phyloP scores from a whole-genome alignment of 2,113 vertebrate genomes.

The Prietella phreatophila region DNA sequence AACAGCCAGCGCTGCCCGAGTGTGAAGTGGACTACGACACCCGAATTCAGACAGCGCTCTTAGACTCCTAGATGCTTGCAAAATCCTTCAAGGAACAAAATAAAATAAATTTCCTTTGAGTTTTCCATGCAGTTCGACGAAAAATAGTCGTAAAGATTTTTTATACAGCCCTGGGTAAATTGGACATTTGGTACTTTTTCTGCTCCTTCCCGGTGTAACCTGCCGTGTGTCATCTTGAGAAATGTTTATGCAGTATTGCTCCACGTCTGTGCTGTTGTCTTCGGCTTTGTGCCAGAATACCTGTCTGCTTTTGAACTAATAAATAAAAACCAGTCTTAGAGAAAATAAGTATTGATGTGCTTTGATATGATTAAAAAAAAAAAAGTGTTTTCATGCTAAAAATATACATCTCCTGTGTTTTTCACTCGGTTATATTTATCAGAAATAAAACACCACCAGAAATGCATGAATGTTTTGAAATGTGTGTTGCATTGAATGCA shows the following conservation, averaged over 20 bases:
- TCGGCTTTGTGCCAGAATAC: slow-evolving; percentile 30
- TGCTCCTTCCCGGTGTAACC: slow-evolving; percentile 44
- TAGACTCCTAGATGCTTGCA: slow-evolving; percentile 50
- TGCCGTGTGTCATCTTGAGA: slow-evolving; percentile 34
- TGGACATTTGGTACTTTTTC: slow-evolving; percentile 68
- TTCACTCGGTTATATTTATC: neutral
- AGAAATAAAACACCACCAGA: neutral
- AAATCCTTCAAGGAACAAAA: slow-evolving; percentile 55
- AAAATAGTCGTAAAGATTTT: slow-evolving; percentile 64
- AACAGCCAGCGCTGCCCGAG: slow-evolving; percentile 51
- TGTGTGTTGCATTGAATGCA: neutral
- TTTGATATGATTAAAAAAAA: neutral
- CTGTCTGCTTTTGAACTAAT: slow-evolving; percentile 45
- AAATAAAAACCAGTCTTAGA: slow-evolving; percentile 59
- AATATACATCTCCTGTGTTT: neutral
- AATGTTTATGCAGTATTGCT: slow-evolving; percentile 43
- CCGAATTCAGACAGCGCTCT: slow-evolving; percentile 52
- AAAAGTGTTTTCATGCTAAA: no score
- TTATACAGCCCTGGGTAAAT: slow-evolving; percentile 71
- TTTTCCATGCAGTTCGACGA: slow-evolving; percentile 73
- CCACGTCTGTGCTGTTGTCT: slow-evolving; percentile 26
- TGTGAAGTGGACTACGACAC: slow-evolving; percentile 58
- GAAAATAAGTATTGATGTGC: slow-evolving; percentile 9
- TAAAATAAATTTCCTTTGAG: slow-evolving; percentile 61
- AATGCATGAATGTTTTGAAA: neutral